Percentiles rank a stretch among this genome's conserved stretches.
These are phyloP conservation scores for Phymatocera aterrima DNA, from an alignment of 2,888 invertebrate species.

Conservation along the genomic window DNA sequence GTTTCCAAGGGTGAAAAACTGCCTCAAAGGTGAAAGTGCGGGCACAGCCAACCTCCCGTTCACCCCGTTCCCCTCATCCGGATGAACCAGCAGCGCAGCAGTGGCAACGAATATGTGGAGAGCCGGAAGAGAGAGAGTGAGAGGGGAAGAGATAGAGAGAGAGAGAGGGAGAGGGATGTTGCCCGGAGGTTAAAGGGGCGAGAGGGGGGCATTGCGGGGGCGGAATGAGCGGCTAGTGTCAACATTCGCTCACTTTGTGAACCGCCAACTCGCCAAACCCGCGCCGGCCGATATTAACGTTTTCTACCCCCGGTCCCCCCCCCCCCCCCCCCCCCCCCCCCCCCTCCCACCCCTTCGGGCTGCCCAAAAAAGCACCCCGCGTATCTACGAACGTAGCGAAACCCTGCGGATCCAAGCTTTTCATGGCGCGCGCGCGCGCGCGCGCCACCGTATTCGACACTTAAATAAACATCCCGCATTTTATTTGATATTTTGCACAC, in stretches of 20 bases:
- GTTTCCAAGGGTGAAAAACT: slow-evolving; percentile 43
- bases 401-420: slow-evolving; percentile 45
- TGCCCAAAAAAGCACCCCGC: not conserved
- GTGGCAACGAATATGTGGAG: slow-evolving; percentile 26
- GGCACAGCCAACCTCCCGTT: not conserved
- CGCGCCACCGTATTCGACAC: slow-evolving; percentile 53
- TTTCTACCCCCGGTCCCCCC: slow-evolving; percentile 59
- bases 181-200: slow-evolving; percentile 53
- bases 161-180: slow-evolving; percentile 46
- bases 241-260: slow-evolving; percentile 73
- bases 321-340: slow-evolving; percentile 48
- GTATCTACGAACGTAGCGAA: not conserved
- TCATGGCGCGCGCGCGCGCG: slow-evolving; percentile 37
- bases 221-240: slow-evolving; percentile 70
- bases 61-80: not conserved
- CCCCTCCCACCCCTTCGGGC: slow-evolving; percentile 39
- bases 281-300: slow-evolving; percentile 70
- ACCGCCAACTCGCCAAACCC: slow-evolving; percentile 68
- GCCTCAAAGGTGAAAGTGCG: slow-evolving; percentile 43
- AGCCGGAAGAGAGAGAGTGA: slow-evolving; percentile 19
- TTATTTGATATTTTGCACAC: slow-evolving; percentile 71
- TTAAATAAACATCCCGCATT: slow-evolving; percentile 69
- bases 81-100: not conserved
- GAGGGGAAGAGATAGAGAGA: slow-evolving; percentile 25
- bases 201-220: slow-evolving; percentile 49